Base-by-base conservation (phyloP, 2,113 vertebrate genomes). In the Salvelinus sp. region DNA sequence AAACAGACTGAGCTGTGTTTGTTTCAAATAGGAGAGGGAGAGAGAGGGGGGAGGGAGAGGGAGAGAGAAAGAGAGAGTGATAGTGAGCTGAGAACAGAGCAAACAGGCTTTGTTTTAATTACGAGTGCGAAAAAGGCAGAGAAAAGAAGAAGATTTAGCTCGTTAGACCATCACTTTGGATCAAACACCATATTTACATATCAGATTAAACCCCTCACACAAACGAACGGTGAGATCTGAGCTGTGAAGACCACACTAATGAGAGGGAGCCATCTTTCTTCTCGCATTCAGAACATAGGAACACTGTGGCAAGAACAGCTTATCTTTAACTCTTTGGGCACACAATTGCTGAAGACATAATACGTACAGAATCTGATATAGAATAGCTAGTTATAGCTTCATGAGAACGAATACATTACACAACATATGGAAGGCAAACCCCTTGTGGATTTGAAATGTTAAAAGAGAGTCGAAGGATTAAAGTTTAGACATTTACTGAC, bases 181-280 rank as follows among this genome's bases (percentile, higher is more conserved):
- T 94, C 95, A 95, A 95, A 94, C 91, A 86, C 87, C 91, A 90
- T 95, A 98, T 98, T 98, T 98, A 96, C 97, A 97, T 98, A 96
- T 95, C 94, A 94, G 95, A 97, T 97, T 96, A 95, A 94, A 95
- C 93, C 91, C 94, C 94, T 95, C 93, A 93, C 93, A 86, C 77
- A 94, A 95, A 95, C 88, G 90, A 95, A 95, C 89, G 89, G 91
- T 89, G 86, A 95, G 94, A 95, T 95, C 93, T 95, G 95, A 95
- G 92, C 90, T 90, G 92, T 90, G 90, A 94, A 91, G 90, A 67
- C 82, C 91, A 54, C 25, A 76, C 84, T 97, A 96, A 97, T 95
- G 95, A 97, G 95, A 93, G 89, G 92, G 93, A 94, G 94, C 92
- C 93, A 94, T 94, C 83, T 79, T 74, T 93, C 92, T 90, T 91